Evolutionary conservation across 2,888 invertebrate species (phyloP).

Genomic region (Steinernema carpocapsae): DNA sequence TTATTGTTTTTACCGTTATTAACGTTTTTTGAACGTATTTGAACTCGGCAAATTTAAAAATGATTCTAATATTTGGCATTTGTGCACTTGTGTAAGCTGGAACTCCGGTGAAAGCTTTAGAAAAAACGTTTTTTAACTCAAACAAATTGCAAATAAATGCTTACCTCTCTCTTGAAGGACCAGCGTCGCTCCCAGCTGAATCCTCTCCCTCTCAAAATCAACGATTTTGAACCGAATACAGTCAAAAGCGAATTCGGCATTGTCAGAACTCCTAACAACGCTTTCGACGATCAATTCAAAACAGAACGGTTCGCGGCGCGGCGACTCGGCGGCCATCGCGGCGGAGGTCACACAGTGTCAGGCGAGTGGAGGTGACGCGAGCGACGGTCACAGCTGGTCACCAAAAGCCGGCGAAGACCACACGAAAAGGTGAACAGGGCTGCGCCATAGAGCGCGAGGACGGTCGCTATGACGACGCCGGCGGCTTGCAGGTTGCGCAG

Average conservation of each 20-base stretch:
- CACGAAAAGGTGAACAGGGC: not conserved
- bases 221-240: not conserved
- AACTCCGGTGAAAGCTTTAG: too few species aligned
- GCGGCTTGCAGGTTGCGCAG: not conserved
- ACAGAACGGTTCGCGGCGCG: conserved; percentile 15
- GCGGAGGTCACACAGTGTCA: too few species aligned
- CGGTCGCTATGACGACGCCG: conserved; percentile 17
- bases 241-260: not conserved
- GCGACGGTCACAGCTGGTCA: not conserved
- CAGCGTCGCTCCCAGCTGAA: not conserved
- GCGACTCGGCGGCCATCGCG: conserved; percentile 17
- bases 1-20: too few species aligned
- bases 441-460: not conserved
- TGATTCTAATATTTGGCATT: too few species aligned
- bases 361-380: too few species aligned
- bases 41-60: too few species aligned
- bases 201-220: conserved; percentile 11
- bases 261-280: not conserved
- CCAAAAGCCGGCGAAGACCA: not conserved
- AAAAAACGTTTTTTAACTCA: too few species aligned
- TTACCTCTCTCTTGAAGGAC: conserved; percentile 1
- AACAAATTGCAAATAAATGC: too few species aligned
- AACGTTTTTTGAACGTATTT: too few species aligned
- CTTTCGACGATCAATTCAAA: conserved; percentile 28
- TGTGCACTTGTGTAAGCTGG: too few species aligned